These are phyloP conservation scores for Theropithecus gelada DNA, from an alignment of 2,113 vertebrate species.

Conservation along the genomic window DNA sequence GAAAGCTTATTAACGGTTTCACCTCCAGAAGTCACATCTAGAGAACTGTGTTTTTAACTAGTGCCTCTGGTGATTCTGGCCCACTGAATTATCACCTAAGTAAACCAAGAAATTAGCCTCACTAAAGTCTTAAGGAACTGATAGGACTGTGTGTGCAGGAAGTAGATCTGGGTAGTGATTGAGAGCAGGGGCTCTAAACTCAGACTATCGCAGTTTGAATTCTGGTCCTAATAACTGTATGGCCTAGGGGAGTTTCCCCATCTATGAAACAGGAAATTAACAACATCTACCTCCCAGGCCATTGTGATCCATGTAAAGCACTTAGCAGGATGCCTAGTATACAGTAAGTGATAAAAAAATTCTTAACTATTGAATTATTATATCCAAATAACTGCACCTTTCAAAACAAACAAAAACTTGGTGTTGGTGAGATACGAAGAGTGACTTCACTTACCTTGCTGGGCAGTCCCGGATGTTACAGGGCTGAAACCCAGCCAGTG, in stretches of 20 bases:
- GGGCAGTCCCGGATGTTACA: slow-evolving; percentile 91
- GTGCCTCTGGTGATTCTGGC: background rate
- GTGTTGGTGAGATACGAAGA: background rate
- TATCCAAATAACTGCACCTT: background rate
- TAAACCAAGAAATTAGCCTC: background rate
- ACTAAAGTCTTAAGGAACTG: fast-evolving
- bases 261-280: background rate
- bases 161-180: background rate
- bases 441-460: slow-evolving; percentile 84
- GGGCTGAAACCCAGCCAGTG: slow-evolving; percentile 73
- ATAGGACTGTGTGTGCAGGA: background rate
- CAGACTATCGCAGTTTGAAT: background rate
- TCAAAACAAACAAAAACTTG: background rate
- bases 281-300: background rate
- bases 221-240: background rate
- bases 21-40: background rate
- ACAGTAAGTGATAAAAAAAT: background rate
- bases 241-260: background rate
- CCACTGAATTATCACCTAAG: background rate
- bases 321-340: background rate
- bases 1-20: background rate
- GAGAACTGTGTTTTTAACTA: background rate
- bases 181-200: background rate
- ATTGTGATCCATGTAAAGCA: background rate
- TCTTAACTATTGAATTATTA: background rate